Evolutionary conservation across 2,113 vertebrate species (phyloP), one percentile per base, ranked within the genome.

Genomic region (Rhinogobius similis): DNA sequence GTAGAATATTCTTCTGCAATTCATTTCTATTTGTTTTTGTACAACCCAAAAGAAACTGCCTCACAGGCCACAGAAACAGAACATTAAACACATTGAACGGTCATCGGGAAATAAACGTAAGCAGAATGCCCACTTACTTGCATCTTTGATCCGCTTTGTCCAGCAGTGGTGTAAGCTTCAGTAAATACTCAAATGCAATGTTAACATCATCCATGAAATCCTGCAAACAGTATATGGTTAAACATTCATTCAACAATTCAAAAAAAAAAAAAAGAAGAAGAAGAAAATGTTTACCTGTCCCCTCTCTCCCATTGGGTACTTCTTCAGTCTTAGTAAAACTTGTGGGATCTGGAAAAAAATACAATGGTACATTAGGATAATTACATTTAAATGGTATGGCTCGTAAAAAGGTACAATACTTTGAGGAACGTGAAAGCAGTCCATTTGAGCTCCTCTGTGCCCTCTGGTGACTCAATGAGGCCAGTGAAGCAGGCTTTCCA

Each of bases 401-500:
- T n/a, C 56, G 48, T 52, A 8, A 12, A 32, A 11, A 36, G 26
- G 61, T 14, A 36, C 1, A 55, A 63, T 20, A 98, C 97, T 94
- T 99, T 99, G 48, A 99, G 95, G 86, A 99, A 98, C 10, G 97
- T 99, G 86, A 99, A 99, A 0, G 98, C 98, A 0, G 98, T 98
- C 98, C 98, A 99, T 85, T 99, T 99, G 21, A 99, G 95, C 90
- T 99, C 98, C 83, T 97, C 96, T 0, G 95, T 99, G 70, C 98
- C 98, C 88, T 99, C 97, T 0, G 97, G 98, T 67, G 97, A 98
- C 89, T 99, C 98, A 0, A 99, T 99, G 73, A 99, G 95, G 2
- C 98, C 98, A 23, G 98, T 97, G 16, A 99, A 97, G 78, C 97
- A 99, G 18, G 98, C 97, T 70, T 99, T 99, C 98, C 97, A 99